Evolutionary conservation across 2,888 invertebrate genomes (phyloP).

Genomic region (Amphiduros pacificus): DNA sequence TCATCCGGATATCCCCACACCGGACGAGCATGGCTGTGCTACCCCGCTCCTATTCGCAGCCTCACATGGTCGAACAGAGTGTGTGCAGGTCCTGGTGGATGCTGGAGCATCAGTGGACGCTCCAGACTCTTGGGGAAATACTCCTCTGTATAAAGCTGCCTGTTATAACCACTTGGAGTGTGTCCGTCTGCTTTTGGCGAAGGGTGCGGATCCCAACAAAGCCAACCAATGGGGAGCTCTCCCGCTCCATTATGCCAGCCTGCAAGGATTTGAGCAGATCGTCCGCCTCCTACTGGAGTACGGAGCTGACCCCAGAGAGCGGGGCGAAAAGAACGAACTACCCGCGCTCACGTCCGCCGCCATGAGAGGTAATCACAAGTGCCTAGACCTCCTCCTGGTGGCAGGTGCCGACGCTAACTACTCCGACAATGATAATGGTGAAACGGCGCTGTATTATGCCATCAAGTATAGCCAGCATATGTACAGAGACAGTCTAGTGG

Average conservation of each 20-base stretch:
- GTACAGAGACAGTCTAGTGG: too few species aligned
- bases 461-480: too few species aligned
- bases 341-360: slow-evolving; percentile 10
- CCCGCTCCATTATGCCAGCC: slow-evolving; percentile 24
- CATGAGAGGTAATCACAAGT: slow-evolving; percentile 12
- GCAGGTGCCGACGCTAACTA: slow-evolving; percentile 4
- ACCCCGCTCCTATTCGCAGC: slow-evolving; percentile 23
- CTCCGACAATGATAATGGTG: too few species aligned
- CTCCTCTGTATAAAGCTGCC: slow-evolving; percentile 24
- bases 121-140: slow-evolving; percentile 23
- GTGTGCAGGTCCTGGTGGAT: slow-evolving; percentile 14
- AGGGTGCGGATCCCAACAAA: slow-evolving; percentile 84
- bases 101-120: slow-evolving; percentile 17
- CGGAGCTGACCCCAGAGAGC: slow-evolving; percentile 1
- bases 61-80: slow-evolving; percentile 13
- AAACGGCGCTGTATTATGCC: too few species aligned
- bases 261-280: slow-evolving; percentile 17
- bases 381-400: slow-evolving; percentile 12
- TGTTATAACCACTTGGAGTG: slow-evolving; percentile 72
- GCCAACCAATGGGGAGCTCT: slow-evolving; percentile 26
- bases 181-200: slow-evolving; percentile 71
- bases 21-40: slow-evolving; percentile 1
- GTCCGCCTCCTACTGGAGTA: slow-evolving; percentile 9
- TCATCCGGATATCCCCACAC: slow-evolving; percentile 5
- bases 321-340: slow-evolving; percentile 1